Percentiles rank a stretch among this genome's conserved stretches.
Evolutionary conservation across 2,113 vertebrate species (phyloP).

Genomic region (Eolophus roseicapilla): DNA sequence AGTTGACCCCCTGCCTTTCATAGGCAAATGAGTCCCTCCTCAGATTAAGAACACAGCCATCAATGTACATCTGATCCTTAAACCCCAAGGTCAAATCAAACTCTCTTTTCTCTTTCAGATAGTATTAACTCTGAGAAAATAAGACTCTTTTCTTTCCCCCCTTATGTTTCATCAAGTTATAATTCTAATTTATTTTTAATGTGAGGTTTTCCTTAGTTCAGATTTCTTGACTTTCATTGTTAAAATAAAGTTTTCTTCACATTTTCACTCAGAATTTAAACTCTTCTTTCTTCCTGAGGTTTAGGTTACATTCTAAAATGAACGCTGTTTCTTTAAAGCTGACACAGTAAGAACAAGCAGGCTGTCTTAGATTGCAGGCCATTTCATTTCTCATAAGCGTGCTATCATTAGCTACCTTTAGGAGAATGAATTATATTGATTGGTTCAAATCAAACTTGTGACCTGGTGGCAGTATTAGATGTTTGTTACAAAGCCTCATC

Average conservation of each 20-base stretch:
- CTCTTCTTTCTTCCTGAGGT: neutral
- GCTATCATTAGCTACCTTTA: constrained; percentile 63
- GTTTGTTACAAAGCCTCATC: constrained; percentile 64
- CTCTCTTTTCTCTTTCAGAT: neutral
- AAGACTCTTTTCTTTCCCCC: neutral
- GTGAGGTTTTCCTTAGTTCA: neutral
- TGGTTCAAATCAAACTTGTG: constrained; percentile 63
- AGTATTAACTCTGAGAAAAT: neutral
- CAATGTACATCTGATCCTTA: neutral
- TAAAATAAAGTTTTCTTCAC: neutral
- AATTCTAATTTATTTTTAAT: neutral
- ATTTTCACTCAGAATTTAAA: neutral
- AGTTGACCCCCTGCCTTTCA: neutral
- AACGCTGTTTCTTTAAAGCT: constrained; percentile 53
- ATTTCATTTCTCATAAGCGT: constrained; percentile 70
- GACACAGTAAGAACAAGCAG: constrained; percentile 46
- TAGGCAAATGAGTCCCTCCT: neutral
- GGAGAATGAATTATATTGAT: constrained; percentile 67
- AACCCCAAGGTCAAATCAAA: neutral
- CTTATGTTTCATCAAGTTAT: neutral
- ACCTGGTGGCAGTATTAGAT: constrained; percentile 57
- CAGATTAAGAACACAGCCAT: neutral
- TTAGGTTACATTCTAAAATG: neutral
- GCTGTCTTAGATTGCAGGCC: constrained; percentile 39
- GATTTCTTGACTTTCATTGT: neutral